phyloP scores from a whole-genome alignment of 2,888 invertebrate species.

The Tetanocera ferruginea region DNA sequence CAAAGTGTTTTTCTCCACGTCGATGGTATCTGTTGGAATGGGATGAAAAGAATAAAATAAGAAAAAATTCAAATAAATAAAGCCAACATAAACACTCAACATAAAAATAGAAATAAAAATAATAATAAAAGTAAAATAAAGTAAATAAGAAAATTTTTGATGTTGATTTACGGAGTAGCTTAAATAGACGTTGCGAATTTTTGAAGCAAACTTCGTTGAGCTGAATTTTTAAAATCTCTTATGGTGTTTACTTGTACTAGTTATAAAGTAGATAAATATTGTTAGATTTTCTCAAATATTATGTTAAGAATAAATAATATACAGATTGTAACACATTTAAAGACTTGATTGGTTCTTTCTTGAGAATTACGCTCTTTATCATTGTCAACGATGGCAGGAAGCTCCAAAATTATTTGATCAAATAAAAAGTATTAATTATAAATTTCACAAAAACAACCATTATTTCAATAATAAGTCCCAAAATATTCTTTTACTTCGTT shows the following conservation, averaged over 20 bases:
- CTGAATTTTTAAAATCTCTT: background rate
- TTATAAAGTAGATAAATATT: too few relatives aligned
- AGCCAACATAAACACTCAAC: constrained; percentile 4
- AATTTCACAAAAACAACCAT: too few relatives aligned
- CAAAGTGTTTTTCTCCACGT: constrained; percentile 63
- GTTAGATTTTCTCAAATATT: too few relatives aligned
- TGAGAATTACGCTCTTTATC: too few relatives aligned
- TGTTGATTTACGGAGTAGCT: background rate
- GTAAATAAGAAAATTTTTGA: background rate
- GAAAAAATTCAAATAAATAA: constrained; percentile 29
- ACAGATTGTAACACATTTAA: too few relatives aligned
- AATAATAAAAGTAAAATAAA: background rate
- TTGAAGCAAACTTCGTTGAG: background rate
- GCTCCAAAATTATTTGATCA: too few relatives aligned
- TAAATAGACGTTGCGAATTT: background rate
- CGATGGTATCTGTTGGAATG: constrained; percentile 61
- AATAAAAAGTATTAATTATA: too few relatives aligned
- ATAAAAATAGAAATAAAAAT: background rate
- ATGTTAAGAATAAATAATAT: too few relatives aligned
- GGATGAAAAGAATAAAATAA: constrained; percentile 30
- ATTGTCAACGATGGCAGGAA: too few relatives aligned
- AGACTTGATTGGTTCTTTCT: too few relatives aligned
- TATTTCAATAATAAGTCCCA: too few relatives aligned
- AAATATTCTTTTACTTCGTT: too few relatives aligned
- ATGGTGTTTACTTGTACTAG: background rate